A percentile compares a stretch with the other conserved stretches of the same genome.
Evolutionary conservation across 2,113 vertebrate species (phyloP).

Genomic region (Penelope pileata): DNA sequence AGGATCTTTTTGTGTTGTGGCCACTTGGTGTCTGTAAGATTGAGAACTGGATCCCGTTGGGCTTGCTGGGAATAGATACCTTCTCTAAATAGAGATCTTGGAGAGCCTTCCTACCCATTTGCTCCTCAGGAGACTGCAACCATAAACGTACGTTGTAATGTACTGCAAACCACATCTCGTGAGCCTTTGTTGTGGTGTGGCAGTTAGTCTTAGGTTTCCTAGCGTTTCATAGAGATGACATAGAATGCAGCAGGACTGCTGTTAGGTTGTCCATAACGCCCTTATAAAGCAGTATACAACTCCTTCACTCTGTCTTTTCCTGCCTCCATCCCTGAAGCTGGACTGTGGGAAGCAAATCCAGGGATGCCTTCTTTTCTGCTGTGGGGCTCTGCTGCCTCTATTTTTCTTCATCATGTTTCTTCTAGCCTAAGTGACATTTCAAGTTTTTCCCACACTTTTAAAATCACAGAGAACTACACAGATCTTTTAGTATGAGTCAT

Average conservation of each 20-base stretch:
- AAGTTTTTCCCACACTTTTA: background rate
- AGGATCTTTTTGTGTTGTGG: background rate
- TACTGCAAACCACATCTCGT: background rate
- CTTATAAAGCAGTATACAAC: background rate
- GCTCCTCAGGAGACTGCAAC: background rate
- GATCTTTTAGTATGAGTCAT: background rate
- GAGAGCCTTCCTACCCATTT: background rate
- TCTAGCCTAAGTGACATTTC: background rate
- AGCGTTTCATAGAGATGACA: background rate
- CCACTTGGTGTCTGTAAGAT: background rate
- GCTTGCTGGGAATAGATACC: slow-evolving; percentile 7
- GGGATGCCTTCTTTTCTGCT: background rate
- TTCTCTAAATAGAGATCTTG: slow-evolving; percentile 13
- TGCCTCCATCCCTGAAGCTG: background rate
- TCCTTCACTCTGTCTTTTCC: background rate
- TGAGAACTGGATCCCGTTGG: background rate
- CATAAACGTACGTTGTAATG: background rate
- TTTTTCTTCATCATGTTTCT: background rate
- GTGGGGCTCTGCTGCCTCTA: background rate
- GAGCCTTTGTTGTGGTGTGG: background rate
- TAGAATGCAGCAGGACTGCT: background rate
- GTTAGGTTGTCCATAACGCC: background rate
- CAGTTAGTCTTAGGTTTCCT: background rate
- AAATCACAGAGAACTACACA: background rate
- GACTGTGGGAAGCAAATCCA: background rate